A percentile compares a stretch with the other conserved stretches of the same genome.
These are phyloP conservation scores for Drosophila eugracilis DNA, from an alignment of 1,140 invertebrate species.

Conservation along the genomic window DNA sequence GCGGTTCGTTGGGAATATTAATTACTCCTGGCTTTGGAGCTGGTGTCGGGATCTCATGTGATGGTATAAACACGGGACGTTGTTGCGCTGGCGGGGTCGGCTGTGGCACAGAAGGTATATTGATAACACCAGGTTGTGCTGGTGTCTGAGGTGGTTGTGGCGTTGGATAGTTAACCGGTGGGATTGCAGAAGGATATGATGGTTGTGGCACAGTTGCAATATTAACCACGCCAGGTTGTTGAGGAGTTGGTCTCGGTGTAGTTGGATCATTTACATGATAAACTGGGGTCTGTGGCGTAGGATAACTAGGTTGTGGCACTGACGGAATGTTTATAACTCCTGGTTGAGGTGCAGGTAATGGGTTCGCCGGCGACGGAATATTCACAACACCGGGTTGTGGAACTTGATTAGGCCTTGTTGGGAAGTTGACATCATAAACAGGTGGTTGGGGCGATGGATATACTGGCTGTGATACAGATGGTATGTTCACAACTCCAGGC, in stretches of 20 bases:
- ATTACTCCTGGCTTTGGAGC: conserved; percentile 87
- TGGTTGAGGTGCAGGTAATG: conserved; percentile 84
- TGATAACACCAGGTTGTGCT: conserved; percentile 40
- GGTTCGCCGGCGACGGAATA: conserved; percentile 25
- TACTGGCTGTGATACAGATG: conserved; percentile 27
- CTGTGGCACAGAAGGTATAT: conserved; percentile 43
- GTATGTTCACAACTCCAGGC: conserved; percentile 54
- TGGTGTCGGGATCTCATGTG: conserved; percentile 5
- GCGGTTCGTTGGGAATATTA: conserved; percentile 68
- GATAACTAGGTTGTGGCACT: conserved; percentile 15
- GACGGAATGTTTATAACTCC: conserved; percentile 87
- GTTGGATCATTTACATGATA: conserved; percentile 85
- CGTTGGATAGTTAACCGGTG: conserved; percentile 86
- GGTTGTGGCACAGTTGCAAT: conserved; percentile 45
- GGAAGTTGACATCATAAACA: conserved; percentile 37
- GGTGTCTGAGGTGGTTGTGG: conserved; percentile 1
- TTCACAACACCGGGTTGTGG: conserved; percentile 32
- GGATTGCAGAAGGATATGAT: conserved; percentile 87
- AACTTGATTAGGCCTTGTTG: conserved; percentile 12
- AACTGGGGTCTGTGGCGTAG: conserved; percentile 20
- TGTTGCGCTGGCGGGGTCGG: conserved; percentile 24
- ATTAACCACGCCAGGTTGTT: conserved; percentile 87
- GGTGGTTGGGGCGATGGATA: conserved; percentile 32
- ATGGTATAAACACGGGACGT: conserved; percentile 11
- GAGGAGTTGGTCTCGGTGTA: conserved; percentile 9